Conservation (phyloP, 2,113 vertebrate genomes). For the Rhadina sibilatrix region DNA sequence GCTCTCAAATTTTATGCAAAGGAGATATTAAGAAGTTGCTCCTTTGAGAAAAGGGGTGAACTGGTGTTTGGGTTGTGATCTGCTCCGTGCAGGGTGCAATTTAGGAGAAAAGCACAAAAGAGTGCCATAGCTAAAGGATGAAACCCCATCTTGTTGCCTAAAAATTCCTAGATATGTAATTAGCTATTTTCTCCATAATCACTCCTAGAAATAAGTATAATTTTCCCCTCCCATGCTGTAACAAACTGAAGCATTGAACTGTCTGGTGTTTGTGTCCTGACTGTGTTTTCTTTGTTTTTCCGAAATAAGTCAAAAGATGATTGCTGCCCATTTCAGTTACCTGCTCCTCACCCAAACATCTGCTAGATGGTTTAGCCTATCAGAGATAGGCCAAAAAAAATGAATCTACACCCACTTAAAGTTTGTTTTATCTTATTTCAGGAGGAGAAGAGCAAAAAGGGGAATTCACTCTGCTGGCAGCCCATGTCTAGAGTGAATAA, state of each 20-base stretch:
- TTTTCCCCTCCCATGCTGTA: neutral
- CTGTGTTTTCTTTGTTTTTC: neutral
- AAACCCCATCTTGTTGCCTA: neutral
- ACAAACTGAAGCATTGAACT: neutral
- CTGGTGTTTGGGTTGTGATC: neutral
- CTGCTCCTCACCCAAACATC: neutral
- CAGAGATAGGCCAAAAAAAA: neutral
- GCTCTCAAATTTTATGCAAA: neutral
- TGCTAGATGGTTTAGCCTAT: neutral
- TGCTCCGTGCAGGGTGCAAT: neutral
- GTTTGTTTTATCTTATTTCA: neutral
- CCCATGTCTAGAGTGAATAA: neutral
- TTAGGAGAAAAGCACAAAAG: neutral
- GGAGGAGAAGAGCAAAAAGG: neutral
- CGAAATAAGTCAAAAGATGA: neutral
- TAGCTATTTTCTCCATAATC: neutral
- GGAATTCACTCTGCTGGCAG: neutral
- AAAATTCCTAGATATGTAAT: neutral
- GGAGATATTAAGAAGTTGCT: neutral
- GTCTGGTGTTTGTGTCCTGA: too few relatives aligned
- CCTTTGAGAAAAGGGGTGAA: neutral
- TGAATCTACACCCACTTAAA: rapidly evolving
- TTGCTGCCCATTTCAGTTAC: neutral
- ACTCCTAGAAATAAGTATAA: neutral
- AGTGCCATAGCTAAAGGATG: neutral